phyloP scores from a whole-genome alignment of 2,888 invertebrate species.

The Brachynemurus nebulosus region DNA sequence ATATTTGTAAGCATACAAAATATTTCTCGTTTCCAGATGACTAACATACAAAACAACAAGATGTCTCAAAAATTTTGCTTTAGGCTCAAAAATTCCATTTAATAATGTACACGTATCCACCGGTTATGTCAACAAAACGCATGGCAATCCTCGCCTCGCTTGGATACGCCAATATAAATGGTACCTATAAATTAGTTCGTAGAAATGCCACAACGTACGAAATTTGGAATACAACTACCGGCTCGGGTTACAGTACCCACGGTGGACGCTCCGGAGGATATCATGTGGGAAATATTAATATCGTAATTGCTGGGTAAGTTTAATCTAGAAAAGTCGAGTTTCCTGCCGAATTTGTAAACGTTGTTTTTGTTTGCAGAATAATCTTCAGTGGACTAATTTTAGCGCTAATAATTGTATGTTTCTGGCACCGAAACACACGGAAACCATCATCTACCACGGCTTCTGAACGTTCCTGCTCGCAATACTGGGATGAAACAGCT shows the following conservation, averaged over 20 bases:
- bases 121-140: slow-evolving; percentile 51
- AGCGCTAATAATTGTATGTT: slow-evolving; percentile 62
- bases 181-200: no score
- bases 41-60: no score
- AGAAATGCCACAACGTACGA: slow-evolving; percentile 30
- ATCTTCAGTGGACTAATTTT: slow-evolving; percentile 66
- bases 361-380: slow-evolving; percentile 38
- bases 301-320: slow-evolving; percentile 68
- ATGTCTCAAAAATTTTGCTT: no score
- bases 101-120: no score
- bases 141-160: slow-evolving; percentile 43
- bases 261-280: slow-evolving; percentile 24
- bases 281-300: slow-evolving; percentile 50
- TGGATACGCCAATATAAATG: slow-evolving; percentile 35
- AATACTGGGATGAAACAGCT: no score
- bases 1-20: no score
- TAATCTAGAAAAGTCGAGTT: no score
- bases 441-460: no score
- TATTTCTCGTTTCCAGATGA: no score
- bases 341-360: neutral
- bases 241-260: slow-evolving; percentile 19
- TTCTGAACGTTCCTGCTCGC: no score
- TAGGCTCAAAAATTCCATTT: no score
- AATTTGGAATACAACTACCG: slow-evolving; percentile 14
- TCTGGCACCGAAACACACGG: slow-evolving; percentile 45